Evolutionary conservation across 2,888 invertebrate species (phyloP).

Genomic region (Pachymerium ferrugineum): DNA sequence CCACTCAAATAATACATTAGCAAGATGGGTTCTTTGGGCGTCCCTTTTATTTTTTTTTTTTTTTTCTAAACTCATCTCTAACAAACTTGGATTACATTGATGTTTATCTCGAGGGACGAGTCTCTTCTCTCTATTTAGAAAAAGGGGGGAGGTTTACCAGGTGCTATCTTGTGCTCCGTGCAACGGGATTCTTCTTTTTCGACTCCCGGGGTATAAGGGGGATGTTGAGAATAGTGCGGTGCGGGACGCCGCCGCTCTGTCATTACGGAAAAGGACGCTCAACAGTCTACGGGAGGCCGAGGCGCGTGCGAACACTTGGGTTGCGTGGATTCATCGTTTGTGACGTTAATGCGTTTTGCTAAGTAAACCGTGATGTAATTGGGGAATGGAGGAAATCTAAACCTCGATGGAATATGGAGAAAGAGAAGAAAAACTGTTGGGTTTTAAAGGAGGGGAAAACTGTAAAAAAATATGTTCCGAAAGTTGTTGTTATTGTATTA

Average conservation of each 20-base stretch:
- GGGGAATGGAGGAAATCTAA: neutral
- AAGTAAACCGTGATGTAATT: neutral
- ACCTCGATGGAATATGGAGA: too few species aligned
- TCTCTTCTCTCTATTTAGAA: neutral
- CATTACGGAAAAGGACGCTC: neutral
- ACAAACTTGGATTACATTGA: constrained; percentile 18
- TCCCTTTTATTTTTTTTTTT: neutral
- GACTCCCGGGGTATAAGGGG: neutral
- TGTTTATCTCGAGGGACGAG: constrained; percentile 27
- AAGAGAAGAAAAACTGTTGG: too few species aligned
- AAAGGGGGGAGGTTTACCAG: neutral
- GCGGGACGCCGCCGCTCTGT: constrained; percentile 9
- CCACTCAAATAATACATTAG: constrained; percentile 23
- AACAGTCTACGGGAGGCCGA: neutral
- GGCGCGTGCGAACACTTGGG: neutral
- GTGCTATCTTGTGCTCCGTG: neutral
- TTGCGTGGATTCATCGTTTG: neutral
- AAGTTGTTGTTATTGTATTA: too few species aligned
- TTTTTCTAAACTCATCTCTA: neutral
- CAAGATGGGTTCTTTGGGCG: neutral
- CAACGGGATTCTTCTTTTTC: constrained; percentile 3
- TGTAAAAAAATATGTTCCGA: too few species aligned
- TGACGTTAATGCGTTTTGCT: constrained; percentile 4
- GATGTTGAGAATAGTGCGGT: neutral
- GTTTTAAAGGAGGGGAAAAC: too few species aligned